A percentile compares a stretch with the other conserved stretches of the same genome.
Conservation (phyloP, 2,888 invertebrate genomes). For the Plebejus argus region DNA sequence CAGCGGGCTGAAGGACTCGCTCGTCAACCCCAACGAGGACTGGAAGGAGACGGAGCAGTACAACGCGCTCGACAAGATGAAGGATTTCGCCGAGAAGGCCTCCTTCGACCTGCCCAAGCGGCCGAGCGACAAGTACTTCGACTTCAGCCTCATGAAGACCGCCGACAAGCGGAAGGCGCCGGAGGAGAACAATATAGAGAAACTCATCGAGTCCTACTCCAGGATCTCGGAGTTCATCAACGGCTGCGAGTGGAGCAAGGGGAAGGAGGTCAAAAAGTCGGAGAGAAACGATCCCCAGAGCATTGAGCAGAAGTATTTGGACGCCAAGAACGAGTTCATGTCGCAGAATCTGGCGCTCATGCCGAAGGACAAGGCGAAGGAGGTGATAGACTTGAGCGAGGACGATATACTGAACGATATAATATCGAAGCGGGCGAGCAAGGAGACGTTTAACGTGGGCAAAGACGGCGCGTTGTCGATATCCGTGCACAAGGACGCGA, state of each 20-base stretch:
- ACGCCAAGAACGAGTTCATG: slow-evolving; percentile 77
- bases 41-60: slow-evolving; percentile 70
- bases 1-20: slow-evolving; percentile 62
- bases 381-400: slow-evolving; percentile 70
- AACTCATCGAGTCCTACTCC: slow-evolving; percentile 71
- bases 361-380: slow-evolving; percentile 66
- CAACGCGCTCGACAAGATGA: slow-evolving; percentile 77
- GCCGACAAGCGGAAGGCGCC: slow-evolving; percentile 54
- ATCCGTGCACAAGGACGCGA: slow-evolving; percentile 64
- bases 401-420: slow-evolving; percentile 63
- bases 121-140: slow-evolving; percentile 59
- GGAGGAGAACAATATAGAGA: slow-evolving; percentile 66
- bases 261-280: slow-evolving; percentile 54
- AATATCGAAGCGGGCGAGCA: slow-evolving; percentile 61
- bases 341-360: slow-evolving; percentile 69
- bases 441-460: slow-evolving; percentile 66
- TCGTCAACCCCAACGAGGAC: slow-evolving; percentile 62
- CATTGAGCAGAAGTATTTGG: slow-evolving; percentile 70
- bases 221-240: slow-evolving; percentile 75
- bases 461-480: slow-evolving; percentile 73
- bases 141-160: slow-evolving; percentile 58
- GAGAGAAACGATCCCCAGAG: slow-evolving; percentile 59
- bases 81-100: slow-evolving; percentile 75
- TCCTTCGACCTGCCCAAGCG: slow-evolving; percentile 71
- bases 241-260: slow-evolving; percentile 74